Percentiles rank a stretch among this genome's conserved stretches.
phyloP scores from a whole-genome alignment of 2,797 vertebrate species.

The Lacerta agilis region DNA sequence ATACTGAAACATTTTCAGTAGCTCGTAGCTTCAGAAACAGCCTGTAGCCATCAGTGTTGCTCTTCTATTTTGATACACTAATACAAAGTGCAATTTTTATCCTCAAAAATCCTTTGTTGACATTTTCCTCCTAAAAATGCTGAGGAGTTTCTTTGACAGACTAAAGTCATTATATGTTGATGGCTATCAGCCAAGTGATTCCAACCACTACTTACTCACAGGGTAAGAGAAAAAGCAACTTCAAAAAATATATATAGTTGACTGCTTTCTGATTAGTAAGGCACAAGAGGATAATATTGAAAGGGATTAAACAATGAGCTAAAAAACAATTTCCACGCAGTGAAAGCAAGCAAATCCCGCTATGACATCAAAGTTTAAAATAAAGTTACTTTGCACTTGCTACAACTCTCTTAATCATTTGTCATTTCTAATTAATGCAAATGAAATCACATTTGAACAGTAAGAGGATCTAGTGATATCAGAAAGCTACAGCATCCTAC shows the following conservation, averaged over 20 bases:
- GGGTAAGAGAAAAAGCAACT: background rate
- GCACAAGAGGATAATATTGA: constrained; percentile 1
- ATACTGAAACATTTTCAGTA: background rate
- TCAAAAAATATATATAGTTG: background rate
- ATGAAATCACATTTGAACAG: background rate
- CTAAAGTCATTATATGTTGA: background rate
- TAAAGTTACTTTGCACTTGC: constrained; percentile 10
- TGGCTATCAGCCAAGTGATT: background rate
- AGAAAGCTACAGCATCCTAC: background rate
- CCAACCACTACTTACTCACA: background rate
- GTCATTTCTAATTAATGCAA: background rate
- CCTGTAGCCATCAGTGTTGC: background rate
- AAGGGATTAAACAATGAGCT: background rate
- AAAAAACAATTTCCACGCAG: background rate
- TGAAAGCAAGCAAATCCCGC: background rate
- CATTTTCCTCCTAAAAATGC: background rate
- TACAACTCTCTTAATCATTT: constrained; percentile 7
- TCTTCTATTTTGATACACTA: background rate
- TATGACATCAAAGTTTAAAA: background rate
- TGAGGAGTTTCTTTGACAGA: background rate
- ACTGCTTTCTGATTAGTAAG: background rate
- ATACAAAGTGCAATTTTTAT: background rate
- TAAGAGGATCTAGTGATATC: background rate
- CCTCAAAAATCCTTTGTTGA: background rate
- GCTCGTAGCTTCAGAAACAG: background rate